A percentile compares a stretch with the other conserved stretches of the same genome.
Conservation (phyloP, 2,797 vertebrate species). For the Tenualosa thibaudeaui region DNA sequence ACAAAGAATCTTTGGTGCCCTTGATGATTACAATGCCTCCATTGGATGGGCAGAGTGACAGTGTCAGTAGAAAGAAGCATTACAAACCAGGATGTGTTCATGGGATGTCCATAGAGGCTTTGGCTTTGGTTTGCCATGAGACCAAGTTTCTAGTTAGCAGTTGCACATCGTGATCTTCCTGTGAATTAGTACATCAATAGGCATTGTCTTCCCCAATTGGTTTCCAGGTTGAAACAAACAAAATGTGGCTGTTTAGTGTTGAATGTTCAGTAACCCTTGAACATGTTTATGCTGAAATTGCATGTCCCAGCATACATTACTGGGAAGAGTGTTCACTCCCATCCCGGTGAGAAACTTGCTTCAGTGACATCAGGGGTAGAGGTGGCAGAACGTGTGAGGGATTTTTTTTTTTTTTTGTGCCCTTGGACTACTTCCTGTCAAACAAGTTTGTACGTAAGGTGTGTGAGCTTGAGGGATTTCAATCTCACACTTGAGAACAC, state of each 20-base stretch:
- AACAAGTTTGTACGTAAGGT: conserved; percentile 13
- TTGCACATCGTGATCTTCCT: not conserved
- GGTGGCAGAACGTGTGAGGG: not conserved
- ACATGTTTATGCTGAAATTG: not conserved
- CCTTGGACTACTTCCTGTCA: not conserved
- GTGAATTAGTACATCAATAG: not conserved
- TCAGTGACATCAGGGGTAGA: not conserved
- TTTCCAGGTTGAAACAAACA: not conserved
- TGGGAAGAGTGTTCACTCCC: not conserved
- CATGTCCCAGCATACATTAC: no score
- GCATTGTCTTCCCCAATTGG: not conserved
- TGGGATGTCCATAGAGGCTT: no score
- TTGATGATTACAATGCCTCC: not conserved
- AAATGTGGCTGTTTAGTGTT: no score
- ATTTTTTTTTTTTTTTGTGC: not conserved
- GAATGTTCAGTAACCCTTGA: not conserved
- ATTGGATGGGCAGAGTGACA: not conserved
- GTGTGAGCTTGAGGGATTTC: not conserved
- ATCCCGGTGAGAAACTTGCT: not conserved
- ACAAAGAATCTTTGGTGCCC: not conserved
- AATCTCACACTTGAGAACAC: conserved; percentile 1
- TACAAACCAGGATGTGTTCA: not conserved
- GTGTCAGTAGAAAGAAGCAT: not conserved
- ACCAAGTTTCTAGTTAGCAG: not conserved
- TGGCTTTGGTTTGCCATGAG: not conserved